Base-by-base conservation (phyloP, 2,113 vertebrate genomes). In the Apodemus speciosus region DNA sequence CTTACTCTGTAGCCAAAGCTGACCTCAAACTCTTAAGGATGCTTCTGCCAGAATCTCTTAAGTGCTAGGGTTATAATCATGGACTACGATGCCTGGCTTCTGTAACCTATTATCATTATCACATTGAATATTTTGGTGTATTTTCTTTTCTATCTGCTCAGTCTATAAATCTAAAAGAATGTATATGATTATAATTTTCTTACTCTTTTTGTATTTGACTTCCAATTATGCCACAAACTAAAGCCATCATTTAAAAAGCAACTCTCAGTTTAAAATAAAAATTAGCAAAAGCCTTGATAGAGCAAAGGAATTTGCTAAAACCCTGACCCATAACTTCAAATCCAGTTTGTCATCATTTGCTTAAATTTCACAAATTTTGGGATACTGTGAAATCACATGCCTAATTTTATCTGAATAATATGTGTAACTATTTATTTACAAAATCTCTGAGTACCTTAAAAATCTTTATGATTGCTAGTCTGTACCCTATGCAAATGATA, bases 211-310 rank as follows among this genome's bases (percentile, higher is more conserved):
- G 13, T 87, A 71, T 84, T 83, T 85, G n/a, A 3, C 56, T 58
- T 87, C 71, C 3, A 73, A 6, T 84, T 94, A 87, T 77, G 72
- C 18, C 49, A 56, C 10, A 90, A 46, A 85, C 35, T 85, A 71
- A 0, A 89, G 18, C 30, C 35, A 76, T 76, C n/a, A 60, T 93
- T 71, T 87, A 62, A 43, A 91, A 89, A 49, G 35, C 18, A 9
- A 30, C 69, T 56, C 46, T 68, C 6, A 68, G 68, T 51, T 88
- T 96, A 72, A 83, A 95, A 91, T 60, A 93, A 90, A 94, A 89
- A 40, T 40, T 23, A 76, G 18, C 51, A 4, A 40, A 81, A 77
- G 10, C 2, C 14, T 90, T 3, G 4, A 1, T 89, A 64, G 35
- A 76, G 30, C 75, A 90, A 43, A 71, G 0, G 23, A 76, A 7